A percentile compares a stretch with the other conserved stretches of the same genome.
These are phyloP conservation scores for Tetramorium bicarinatum DNA, from an alignment of 2,888 invertebrate species.

Conservation along the genomic window DNA sequence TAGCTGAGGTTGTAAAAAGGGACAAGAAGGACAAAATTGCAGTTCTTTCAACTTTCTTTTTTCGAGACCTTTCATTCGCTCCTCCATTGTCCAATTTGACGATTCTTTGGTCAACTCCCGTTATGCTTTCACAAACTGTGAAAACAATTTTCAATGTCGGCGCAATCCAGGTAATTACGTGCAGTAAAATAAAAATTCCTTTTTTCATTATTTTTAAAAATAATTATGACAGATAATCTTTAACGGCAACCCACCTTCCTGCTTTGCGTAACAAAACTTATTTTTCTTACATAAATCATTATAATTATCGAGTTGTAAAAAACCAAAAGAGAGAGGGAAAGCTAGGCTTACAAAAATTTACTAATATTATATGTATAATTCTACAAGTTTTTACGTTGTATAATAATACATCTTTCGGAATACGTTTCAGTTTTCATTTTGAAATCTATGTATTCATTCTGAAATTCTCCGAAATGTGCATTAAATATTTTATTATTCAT, in stretches of 20 bases:
- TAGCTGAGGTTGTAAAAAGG: slow-evolving; percentile 46
- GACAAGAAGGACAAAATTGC: slow-evolving; percentile 42
- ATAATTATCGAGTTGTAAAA: background rate
- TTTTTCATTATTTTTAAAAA: background rate
- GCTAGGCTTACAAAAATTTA: background rate
- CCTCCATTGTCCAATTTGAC: slow-evolving; percentile 50
- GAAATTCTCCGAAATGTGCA: background rate
- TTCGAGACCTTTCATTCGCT: slow-evolving; percentile 38
- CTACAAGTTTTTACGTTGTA: background rate
- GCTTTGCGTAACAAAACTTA: background rate
- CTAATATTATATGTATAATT: background rate
- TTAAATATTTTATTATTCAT: slow-evolving; percentile 2
- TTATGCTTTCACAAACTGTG: slow-evolving; percentile 38
- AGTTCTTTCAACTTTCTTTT: slow-evolving; percentile 13
- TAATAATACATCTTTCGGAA: background rate
- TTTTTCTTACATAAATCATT: background rate
- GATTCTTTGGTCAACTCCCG: slow-evolving; percentile 35
- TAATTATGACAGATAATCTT: background rate
- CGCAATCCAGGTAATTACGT: background rate
- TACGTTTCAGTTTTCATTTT: background rate
- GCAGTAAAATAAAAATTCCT: background rate
- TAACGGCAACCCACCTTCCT: background rate
- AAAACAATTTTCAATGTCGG: background rate
- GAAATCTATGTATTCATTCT: background rate
- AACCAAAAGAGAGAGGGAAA: background rate